phyloP scores from a whole-genome alignment of 2,888 invertebrate genomes.

The Drosophila anceps region DNA sequence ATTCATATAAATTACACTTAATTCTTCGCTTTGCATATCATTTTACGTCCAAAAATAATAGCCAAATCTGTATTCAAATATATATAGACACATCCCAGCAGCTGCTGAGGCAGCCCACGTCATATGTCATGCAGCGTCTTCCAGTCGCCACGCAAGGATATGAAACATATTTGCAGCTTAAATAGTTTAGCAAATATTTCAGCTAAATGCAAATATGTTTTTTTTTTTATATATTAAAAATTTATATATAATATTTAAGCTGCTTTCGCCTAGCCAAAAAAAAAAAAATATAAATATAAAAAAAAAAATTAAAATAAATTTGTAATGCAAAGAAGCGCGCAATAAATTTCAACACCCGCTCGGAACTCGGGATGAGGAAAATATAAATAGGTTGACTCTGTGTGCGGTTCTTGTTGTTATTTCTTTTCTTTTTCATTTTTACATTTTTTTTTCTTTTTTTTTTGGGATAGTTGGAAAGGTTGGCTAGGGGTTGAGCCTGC shows the following conservation, averaged over 20 bases:
- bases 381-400: slow-evolving; percentile 73
- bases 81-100: neutral
- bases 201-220: slow-evolving; percentile 8
- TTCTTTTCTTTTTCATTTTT: neutral
- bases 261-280: slow-evolving; percentile 25
- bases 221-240: slow-evolving; percentile 11
- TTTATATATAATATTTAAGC: slow-evolving; percentile 18
- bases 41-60: neutral
- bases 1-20: neutral
- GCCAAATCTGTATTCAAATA: neutral
- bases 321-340: slow-evolving; percentile 72
- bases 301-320: slow-evolving; percentile 76
- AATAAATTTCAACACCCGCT: slow-evolving; percentile 68
- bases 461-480: slow-evolving; percentile 1
- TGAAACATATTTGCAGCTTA: slow-evolving; percentile 7
- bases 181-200: neutral
- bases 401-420: slow-evolving; percentile 24
- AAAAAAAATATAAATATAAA: too few relatives aligned
- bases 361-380: slow-evolving; percentile 27
- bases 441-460: neutral
- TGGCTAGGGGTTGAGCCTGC: neutral
- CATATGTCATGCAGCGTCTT: neutral
- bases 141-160: neutral
- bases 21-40: neutral
- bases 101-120: neutral